phyloP scores from a whole-genome alignment of 1,140 invertebrate genomes.

The Listronotus oregonensis region DNA sequence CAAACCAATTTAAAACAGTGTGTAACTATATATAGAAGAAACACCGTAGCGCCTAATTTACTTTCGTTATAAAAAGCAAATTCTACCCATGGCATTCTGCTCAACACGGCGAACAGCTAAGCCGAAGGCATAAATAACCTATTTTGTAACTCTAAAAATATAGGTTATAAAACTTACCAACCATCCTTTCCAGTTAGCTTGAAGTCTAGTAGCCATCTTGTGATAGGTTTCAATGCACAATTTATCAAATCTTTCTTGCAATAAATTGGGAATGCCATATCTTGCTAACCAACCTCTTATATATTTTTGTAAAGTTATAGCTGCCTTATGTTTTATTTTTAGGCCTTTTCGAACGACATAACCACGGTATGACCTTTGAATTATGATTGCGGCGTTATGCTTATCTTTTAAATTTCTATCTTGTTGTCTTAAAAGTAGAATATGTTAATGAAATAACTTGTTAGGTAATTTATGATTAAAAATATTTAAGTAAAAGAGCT shows the following conservation, averaged over 20 bases:
- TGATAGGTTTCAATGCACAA: conserved; percentile 33
- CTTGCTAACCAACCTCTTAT: conserved; percentile 40
- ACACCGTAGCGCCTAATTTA: no score
- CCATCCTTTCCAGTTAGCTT: conserved; percentile 40
- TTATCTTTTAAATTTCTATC: conserved; percentile 21
- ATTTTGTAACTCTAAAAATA: no score
- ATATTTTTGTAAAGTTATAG: conserved; percentile 36
- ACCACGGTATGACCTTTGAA: conserved; percentile 35
- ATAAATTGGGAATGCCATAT: conserved; percentile 34
- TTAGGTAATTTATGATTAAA: not conserved
- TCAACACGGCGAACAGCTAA: no score
- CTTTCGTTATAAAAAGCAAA: no score
- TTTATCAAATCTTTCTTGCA: conserved; percentile 31
- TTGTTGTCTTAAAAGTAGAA: conserved; percentile 18
- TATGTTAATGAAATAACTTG: not conserved
- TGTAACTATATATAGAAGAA: no score
- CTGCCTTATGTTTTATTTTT: conserved; percentile 19
- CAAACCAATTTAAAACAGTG: no score
- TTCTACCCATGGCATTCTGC: no score
- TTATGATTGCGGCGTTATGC: conserved; percentile 34
- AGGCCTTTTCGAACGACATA: conserved; percentile 19
- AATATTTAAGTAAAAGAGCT: not conserved
- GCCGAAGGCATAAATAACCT: no score
- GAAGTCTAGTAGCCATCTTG: conserved; percentile 35
- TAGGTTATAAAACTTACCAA: no score